Evolutionary conservation across 1,140 invertebrate genomes (phyloP).

Genomic region (Aphaenogaster floridana): DNA sequence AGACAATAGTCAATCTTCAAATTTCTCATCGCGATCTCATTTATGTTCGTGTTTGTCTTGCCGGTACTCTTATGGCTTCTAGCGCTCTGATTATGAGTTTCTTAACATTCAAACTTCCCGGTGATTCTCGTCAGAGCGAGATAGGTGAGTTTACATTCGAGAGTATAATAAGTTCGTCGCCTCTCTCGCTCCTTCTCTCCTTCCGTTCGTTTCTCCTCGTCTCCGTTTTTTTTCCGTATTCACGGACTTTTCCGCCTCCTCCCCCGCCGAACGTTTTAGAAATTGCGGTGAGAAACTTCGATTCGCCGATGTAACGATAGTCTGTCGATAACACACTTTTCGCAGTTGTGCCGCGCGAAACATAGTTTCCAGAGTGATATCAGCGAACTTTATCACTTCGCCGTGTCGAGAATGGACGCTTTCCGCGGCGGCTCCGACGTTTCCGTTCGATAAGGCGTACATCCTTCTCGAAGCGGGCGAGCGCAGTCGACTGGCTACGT

Average conservation of each 20-base stretch:
- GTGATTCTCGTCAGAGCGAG: not conserved
- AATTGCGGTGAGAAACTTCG: conserved; percentile 60
- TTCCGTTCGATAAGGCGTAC: conserved; percentile 50
- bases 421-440: conserved; percentile 50
- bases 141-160: conserved; percentile 61
- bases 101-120: conserved; percentile 75
- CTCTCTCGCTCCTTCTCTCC: not conserved
- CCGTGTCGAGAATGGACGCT: conserved; percentile 46
- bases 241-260: conserved; percentile 7
- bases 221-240: not conserved
- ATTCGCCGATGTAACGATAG: conserved; percentile 40
- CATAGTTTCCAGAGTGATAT: conserved; percentile 62
- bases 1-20: conserved; percentile 53
- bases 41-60: conserved; percentile 72
- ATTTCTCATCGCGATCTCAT: conserved; percentile 73
- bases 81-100: conserved; percentile 75
- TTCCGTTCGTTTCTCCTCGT: not conserved
- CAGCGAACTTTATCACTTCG: conserved; percentile 60
- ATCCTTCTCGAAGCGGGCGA: not conserved
- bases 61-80: conserved; percentile 60
- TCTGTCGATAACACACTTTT: conserved; percentile 52
- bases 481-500: not conserved
- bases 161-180: conserved; percentile 68
- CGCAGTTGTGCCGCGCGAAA: conserved; percentile 35
- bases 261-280: not conserved